Conservation (phyloP, 2,113 vertebrate genomes). For the Vimba vimba region DNA sequence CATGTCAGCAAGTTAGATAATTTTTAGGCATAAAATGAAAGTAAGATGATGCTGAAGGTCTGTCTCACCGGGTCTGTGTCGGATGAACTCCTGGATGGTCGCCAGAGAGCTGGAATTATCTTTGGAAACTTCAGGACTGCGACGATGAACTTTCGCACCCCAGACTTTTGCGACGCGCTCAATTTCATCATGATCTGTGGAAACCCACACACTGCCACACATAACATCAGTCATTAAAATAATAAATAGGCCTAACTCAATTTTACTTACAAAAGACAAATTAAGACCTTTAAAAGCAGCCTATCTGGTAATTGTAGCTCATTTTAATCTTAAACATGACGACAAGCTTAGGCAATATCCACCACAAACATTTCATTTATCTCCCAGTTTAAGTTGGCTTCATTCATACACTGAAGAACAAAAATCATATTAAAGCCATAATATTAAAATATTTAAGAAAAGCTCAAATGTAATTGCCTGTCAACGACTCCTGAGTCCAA, state of each 20-base stretch:
- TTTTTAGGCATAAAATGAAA: background rate
- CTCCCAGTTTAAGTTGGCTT: too few species aligned
- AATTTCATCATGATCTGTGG: constrained; percentile 92
- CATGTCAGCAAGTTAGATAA: background rate
- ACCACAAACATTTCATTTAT: too few species aligned
- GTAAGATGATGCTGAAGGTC: background rate
- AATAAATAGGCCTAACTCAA: too few species aligned
- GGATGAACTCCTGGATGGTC: constrained; percentile 87
- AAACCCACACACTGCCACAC: constrained; percentile 89
- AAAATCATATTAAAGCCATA: background rate
- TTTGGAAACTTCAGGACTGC: constrained; percentile 85
- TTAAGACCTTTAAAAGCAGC: too few species aligned
- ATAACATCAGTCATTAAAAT: background rate
- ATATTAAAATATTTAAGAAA: background rate
- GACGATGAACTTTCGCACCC: constrained; percentile 87
- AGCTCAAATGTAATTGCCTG: constrained; percentile 69
- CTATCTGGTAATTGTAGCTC: too few species aligned
- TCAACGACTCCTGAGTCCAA: constrained; percentile 79
- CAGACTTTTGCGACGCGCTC: constrained; percentile 84
- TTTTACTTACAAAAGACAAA: too few species aligned
- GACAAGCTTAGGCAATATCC: too few species aligned
- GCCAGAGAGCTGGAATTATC: constrained; percentile 90
- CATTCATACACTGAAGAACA: too few species aligned
- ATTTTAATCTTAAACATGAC: too few species aligned
- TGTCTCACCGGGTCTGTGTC: constrained; percentile 77